Evolutionary conservation across 30 jellyfish, hydroid and myxozoan genomes (phyloP).

Genomic region (Aurelia sp.): DNA sequence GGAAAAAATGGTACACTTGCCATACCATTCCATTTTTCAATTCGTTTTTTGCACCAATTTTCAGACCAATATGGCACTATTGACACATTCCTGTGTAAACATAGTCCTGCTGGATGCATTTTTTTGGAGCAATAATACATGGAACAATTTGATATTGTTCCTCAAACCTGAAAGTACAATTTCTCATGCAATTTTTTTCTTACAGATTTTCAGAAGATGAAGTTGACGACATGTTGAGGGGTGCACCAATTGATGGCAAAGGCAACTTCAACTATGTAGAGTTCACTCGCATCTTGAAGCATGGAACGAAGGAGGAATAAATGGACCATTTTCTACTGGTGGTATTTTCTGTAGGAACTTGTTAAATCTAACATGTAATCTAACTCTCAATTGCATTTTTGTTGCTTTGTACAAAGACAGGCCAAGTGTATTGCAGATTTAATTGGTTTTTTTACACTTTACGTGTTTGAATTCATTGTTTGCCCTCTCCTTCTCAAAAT

Average conservation of each 20-base stretch:
- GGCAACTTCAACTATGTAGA: slow-evolving; percentile 97
- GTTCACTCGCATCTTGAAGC: slow-evolving; percentile 96
- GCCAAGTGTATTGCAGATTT: slow-evolving; percentile 49
- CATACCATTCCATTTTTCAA: too few species aligned
- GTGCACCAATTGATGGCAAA: slow-evolving; percentile 93
- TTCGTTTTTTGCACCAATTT: too few species aligned
- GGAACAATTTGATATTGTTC: too few species aligned
- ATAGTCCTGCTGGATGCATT: too few species aligned
- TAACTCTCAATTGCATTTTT: slow-evolving; percentile 14
- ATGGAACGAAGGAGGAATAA: slow-evolving; percentile 98
- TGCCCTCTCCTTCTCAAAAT: background rate
- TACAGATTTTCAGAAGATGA: slow-evolving; percentile 94
- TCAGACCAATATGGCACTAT: too few species aligned
- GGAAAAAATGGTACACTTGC: too few species aligned
- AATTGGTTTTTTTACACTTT: slow-evolving; percentile 45
- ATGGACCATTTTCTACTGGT: slow-evolving; percentile 23
- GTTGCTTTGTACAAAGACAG: slow-evolving; percentile 60
- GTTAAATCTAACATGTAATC: slow-evolving; percentile 28
- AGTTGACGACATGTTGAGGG: slow-evolving; percentile 89
- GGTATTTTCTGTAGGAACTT: slow-evolving; percentile 42
- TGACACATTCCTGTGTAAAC: too few species aligned
- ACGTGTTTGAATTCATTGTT: background rate
- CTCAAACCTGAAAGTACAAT: background rate
- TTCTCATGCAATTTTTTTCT: background rate
- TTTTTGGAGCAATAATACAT: too few species aligned